phyloP scores from a whole-genome alignment of 2,797 vertebrate species.

The Darevskia nairensis region DNA sequence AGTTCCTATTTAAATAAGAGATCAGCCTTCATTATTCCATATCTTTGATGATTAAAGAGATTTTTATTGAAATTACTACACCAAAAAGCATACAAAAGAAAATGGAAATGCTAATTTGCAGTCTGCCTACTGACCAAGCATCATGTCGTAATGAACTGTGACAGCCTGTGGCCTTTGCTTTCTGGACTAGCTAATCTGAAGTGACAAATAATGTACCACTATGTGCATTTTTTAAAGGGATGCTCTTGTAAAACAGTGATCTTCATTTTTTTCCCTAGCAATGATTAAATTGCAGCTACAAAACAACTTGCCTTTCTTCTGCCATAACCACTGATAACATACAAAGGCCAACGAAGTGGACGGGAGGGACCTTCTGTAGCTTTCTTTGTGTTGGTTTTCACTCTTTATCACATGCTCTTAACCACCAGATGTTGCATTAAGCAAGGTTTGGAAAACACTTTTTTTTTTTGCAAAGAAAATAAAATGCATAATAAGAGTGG shows the following conservation, averaged over 20 bases:
- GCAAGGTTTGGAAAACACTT: neutral
- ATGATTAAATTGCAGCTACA: neutral
- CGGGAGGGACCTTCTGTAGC: too few relatives aligned
- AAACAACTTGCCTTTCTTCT: conserved; percentile 28
- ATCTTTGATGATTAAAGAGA: conserved; percentile 70
- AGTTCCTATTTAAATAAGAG: conserved; percentile 70
- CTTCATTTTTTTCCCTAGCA: conserved; percentile 9
- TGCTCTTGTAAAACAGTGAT: rapidly evolving
- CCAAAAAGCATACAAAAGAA: conserved; percentile 59
- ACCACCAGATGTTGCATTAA: neutral
- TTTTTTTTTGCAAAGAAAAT: neutral
- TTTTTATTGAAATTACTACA: conserved; percentile 70
- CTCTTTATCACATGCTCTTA: neutral
- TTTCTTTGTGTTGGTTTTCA: neutral
- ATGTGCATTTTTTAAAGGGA: conserved; percentile 32
- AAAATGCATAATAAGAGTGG: neutral
- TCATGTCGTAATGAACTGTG: conserved; percentile 67
- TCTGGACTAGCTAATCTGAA: conserved; percentile 50
- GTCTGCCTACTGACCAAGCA: conserved; percentile 70
- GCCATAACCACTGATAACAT: rapidly evolving
- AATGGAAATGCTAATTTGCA: conserved; percentile 74
- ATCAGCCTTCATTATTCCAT: conserved; percentile 70
- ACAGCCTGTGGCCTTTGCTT: conserved; percentile 57
- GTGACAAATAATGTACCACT: conserved; percentile 52
- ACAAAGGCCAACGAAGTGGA: too few relatives aligned